phyloP scores from a whole-genome alignment of 2,797 vertebrate species.

The Prunella strophiata region DNA sequence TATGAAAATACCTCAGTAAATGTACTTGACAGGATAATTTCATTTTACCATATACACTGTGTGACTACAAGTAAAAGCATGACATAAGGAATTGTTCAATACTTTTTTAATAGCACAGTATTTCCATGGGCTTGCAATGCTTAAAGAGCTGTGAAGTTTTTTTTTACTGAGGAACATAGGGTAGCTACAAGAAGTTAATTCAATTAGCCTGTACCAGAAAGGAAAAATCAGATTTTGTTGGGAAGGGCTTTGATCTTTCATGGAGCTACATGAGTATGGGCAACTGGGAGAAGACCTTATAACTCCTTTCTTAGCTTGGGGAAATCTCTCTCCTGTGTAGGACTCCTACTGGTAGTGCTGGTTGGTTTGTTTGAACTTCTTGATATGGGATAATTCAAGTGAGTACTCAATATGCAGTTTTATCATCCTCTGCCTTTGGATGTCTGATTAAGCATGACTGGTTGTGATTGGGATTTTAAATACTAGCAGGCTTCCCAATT shows the following conservation, averaged over 20 bases:
- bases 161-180: not conserved
- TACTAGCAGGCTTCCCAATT: conserved; percentile 31
- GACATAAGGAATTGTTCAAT: not conserved
- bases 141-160: not conserved
- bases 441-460: conserved; percentile 52
- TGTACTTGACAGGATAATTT: not conserved
- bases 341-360: not conserved
- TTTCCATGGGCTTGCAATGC: not conserved
- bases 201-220: not conserved
- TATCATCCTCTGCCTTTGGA: not conserved
- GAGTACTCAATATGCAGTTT: not conserved
- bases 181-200: not conserved
- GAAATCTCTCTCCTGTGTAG: not conserved
- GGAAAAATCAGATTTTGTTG: not conserved
- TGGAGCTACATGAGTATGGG: not conserved
- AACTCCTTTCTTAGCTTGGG: not conserved
- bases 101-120: not conserved
- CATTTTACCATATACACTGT: not conserved
- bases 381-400: not conserved
- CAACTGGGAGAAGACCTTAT: not conserved
- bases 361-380: not conserved
- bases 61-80: not conserved
- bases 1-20: not conserved
- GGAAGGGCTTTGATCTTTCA: not conserved
- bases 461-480: conserved; percentile 47